Base-by-base conservation (phyloP, 2,888 invertebrate species). In the Melanostoma scalare region DNA sequence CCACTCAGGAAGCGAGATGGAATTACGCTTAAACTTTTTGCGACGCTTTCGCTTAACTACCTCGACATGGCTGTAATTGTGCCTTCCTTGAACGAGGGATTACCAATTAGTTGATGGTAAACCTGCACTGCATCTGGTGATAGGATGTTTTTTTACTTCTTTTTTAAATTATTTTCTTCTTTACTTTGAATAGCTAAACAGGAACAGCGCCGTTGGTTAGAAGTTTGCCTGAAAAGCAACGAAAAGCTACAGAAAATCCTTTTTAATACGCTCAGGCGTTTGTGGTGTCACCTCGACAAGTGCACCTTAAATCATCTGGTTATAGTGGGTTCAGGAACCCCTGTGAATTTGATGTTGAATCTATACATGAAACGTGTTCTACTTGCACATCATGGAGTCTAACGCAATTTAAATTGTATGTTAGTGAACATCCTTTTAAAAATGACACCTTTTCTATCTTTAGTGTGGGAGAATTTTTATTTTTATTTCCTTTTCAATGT, bases 271-370 rank as follows among this genome's bases (percentile, higher is more conserved):
- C 40, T 72, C 60, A 60, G 48, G 71, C 76, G 48, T 48, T 52
- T 71, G 56, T 67, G 67, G 76, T 76, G 76, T 81, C 76, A 76
- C 69, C 71, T 55, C 67, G 72, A 61, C 67, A 67, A 81, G 76
- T 72, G 67, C 31, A 20, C 52, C 67, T 67, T 55, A 72, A 72
- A 76, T 72, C 81, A 61, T 52, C 63, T 55, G 58, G 69, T 80
- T 72, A 80, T 65, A 44, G 55, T 33, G 56, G 48, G 68, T 69
- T 69, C 56, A 68, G 65, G 53, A 60, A 53, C 80, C 46, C 35
- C 30, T 40, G n/a, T 55, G 38, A 30, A 8, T 38, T 20, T 69
- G 42, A 30, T 30, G 50, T 67, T 60, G 9, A 10, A 44, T 42
- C n/a, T 9, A 10, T 6, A 55, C 42, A 46, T 33, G 50, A 42